Base-by-base conservation (phyloP, 2,888 invertebrate genomes). In the Pseudococcus jackbeardsleyi region DNA sequence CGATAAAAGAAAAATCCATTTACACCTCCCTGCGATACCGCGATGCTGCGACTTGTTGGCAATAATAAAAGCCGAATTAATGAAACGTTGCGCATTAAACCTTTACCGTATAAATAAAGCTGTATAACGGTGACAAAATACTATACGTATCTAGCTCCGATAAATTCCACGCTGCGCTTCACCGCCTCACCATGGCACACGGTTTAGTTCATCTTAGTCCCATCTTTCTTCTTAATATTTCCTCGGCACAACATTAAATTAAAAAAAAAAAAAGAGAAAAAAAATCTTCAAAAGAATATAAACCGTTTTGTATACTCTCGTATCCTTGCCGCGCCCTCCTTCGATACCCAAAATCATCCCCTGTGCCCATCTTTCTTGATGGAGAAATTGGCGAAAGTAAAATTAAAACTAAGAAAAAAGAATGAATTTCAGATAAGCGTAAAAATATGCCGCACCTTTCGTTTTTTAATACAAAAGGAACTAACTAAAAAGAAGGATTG, bases 401-500 rank as follows among this genome's bases (percentile, higher is more conserved):
- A 79, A 79, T 79, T 79, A 79, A 79, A 79, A 79, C 79, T 79
- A 79, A 72, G 72, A 72, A 26, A 22, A 79, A 79, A 79, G 79
- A 79, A 79, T 79, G 79, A 79, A 79, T 79, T 79, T 79, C 79
- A 79, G 79, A 79, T 79, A 79, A 79, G 79, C 79, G 79, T 42
- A 42, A 79, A 79, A 79, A 79, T 79, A 79, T 79, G 79, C 79
- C 79, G 42, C 79, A 79, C 79, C 79, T 79, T 79, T 79, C 72
- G 72, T 33, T 72, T 72, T 72, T 72, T 72, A 50, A 59, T 85
- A 59, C 85, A 59, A 85, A 85, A 64, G 54, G 85, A 85, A 85
- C 85, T 85, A 85, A 85, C 59, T 84, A 33, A 33, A 85, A 50
- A 86, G 86, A 59, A 86, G 64, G 64, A 86, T 86, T 86, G 86